A percentile compares a stretch with the other conserved stretches of the same genome.
Conservation (phyloP, 2,797 vertebrate species). For the Pangasius mekongensis region DNA sequence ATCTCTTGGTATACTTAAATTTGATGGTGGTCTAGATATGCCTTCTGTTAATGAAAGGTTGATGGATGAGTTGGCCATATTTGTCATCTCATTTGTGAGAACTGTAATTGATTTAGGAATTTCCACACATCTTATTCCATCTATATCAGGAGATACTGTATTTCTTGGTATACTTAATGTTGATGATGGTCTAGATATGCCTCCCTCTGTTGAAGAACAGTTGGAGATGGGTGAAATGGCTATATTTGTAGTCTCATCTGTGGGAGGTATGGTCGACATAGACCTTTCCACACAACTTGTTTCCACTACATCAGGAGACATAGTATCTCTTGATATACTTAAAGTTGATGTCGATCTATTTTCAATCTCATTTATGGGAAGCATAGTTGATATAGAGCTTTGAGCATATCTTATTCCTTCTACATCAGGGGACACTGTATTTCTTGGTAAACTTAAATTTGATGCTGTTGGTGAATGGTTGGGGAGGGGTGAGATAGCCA, state of each 20-base stretch:
- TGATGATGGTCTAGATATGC: background rate
- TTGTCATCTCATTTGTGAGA: conserved; percentile 1
- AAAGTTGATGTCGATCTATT: background rate
- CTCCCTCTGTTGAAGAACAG: background rate
- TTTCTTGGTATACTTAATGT: conserved; percentile 10
- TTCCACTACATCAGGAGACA: background rate
- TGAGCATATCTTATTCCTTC: background rate
- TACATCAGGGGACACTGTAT: background rate
- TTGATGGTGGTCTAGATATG: background rate
- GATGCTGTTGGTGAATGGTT: conserved; percentile 16
- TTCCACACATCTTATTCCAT: background rate
- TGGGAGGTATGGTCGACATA: background rate
- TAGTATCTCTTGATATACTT: background rate
- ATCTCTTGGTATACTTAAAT: background rate
- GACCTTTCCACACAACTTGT: background rate
- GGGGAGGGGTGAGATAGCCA: conserved; percentile 36
- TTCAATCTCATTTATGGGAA: background rate
- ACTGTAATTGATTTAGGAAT: background rate
- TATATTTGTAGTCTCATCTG: conserved; percentile 32
- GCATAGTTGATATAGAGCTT: background rate
- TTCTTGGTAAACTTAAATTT: conserved; percentile 4
- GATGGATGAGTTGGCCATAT: background rate
- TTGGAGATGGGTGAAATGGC: conserved; percentile 37
- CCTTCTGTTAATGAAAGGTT: background rate
- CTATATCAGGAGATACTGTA: background rate